Conservation (phyloP, 2,797 vertebrate species). For the Hybognathus amarus region DNA sequence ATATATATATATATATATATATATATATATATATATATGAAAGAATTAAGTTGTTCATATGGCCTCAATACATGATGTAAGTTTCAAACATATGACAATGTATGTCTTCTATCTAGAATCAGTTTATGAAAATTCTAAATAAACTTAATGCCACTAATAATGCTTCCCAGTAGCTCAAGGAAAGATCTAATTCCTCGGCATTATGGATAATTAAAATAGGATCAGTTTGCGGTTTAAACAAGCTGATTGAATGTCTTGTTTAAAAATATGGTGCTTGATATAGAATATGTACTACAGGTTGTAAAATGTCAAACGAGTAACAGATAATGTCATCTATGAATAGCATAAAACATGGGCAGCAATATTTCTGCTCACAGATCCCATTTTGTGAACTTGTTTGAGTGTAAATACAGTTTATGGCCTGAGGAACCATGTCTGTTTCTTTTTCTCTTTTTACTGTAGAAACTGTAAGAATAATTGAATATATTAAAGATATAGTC, state of each 20-base stretch:
- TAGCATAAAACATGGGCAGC: background rate
- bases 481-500: slow-evolving; percentile 25
- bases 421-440: background rate
- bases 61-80: too few relatives aligned
- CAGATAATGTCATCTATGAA: slow-evolving; percentile 27
- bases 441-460: background rate
- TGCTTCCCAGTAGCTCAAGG: background rate
- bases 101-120: background rate
- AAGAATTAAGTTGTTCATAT: background rate
- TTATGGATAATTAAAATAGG: background rate
- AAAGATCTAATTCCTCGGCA: background rate
- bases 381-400: slow-evolving; percentile 3
- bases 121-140: background rate
- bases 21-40: background rate
- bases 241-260: background rate
- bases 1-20: too few relatives aligned
- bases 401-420: slow-evolving; percentile 23
- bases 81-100: background rate
- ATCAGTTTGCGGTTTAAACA: background rate
- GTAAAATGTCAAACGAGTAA: slow-evolving; percentile 33
- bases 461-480: background rate
- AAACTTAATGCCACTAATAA: background rate
- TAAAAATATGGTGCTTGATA: background rate
- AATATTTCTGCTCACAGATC: background rate
- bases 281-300: slow-evolving; percentile 8